Conservation (phyloP, 2,113 vertebrate genomes). For the Benitochromis conjunctus region DNA sequence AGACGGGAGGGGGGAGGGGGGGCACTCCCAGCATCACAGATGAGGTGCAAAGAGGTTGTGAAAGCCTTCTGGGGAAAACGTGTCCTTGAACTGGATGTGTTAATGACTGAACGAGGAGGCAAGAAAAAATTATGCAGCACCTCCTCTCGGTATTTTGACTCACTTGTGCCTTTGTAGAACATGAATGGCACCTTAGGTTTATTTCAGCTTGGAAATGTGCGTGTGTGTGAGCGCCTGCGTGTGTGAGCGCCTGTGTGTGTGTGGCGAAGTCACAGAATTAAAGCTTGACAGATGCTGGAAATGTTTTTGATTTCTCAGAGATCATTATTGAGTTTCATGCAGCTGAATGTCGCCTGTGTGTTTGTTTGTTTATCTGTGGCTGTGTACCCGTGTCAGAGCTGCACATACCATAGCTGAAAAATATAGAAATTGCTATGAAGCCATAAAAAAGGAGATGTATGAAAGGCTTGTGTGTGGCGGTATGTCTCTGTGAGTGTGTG, state of each 20-base stretch:
- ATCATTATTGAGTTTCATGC: conserved; percentile 26
- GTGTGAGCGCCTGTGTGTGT: neutral
- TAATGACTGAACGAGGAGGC: conserved; percentile 55
- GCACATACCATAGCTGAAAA: neutral
- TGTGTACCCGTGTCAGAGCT: neutral
- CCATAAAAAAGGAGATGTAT: neutral
- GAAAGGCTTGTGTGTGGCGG: neutral
- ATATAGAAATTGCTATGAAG: conserved; percentile 8
- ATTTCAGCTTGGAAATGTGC: conserved; percentile 7
- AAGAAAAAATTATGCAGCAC: conserved; percentile 34
- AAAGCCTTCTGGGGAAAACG: conserved; percentile 55
- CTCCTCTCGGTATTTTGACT: conserved; percentile 28
- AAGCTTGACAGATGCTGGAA: conserved; percentile 28
- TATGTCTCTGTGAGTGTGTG: neutral
- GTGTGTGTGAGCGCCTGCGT: neutral
- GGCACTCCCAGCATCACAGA: conserved; percentile 31
- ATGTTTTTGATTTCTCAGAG: conserved; percentile 29
- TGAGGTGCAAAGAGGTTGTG: conserved; percentile 58
- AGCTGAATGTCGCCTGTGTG: conserved; percentile 4
- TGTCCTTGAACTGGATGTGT: conserved; percentile 64
- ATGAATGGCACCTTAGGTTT: conserved; percentile 44
- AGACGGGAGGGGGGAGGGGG: neutral
- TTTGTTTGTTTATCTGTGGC: conserved; percentile 39
- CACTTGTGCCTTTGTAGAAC: conserved; percentile 34
- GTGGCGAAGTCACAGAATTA: neutral